Conservation (phyloP, 2,888 invertebrate genomes). For the Philereme vetulata region DNA sequence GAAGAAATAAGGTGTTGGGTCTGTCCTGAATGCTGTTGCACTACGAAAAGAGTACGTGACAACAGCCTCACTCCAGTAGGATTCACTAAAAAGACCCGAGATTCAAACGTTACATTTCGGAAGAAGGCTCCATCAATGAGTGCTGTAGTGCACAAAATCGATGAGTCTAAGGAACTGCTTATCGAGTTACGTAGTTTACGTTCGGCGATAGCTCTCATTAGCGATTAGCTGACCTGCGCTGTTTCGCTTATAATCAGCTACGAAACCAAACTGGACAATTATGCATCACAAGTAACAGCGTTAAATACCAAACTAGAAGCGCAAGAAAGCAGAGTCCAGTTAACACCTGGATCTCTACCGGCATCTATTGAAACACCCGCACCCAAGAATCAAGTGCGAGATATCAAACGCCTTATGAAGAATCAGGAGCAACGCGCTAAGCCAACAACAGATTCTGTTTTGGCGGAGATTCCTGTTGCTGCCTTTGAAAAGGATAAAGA, state of each 20-base stretch:
- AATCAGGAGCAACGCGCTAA: background rate
- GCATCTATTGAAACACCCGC: background rate
- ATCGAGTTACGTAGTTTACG: background rate
- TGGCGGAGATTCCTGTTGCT: background rate
- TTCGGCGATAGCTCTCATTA: background rate
- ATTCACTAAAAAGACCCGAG: background rate
- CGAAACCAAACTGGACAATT: background rate
- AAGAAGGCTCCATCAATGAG: background rate
- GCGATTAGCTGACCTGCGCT: background rate
- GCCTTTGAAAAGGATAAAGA: background rate
- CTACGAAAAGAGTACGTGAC: background rate
- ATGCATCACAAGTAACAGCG: background rate
- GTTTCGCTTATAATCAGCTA: background rate
- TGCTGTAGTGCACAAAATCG: background rate
- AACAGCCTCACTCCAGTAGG: background rate
- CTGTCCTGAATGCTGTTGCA: background rate
- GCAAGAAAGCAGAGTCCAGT: background rate
- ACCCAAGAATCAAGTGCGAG: background rate
- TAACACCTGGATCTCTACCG: background rate
- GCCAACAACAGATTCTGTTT: background rate
- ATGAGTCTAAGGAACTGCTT: background rate
- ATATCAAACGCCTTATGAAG: background rate
- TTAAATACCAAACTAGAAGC: background rate
- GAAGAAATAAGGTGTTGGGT: background rate
- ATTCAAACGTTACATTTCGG: background rate